These are phyloP conservation scores for Hydractinia echinata DNA, from an alignment of 30 jellyfish, hydroid and myxozoan species.

Conservation along the genomic window DNA sequence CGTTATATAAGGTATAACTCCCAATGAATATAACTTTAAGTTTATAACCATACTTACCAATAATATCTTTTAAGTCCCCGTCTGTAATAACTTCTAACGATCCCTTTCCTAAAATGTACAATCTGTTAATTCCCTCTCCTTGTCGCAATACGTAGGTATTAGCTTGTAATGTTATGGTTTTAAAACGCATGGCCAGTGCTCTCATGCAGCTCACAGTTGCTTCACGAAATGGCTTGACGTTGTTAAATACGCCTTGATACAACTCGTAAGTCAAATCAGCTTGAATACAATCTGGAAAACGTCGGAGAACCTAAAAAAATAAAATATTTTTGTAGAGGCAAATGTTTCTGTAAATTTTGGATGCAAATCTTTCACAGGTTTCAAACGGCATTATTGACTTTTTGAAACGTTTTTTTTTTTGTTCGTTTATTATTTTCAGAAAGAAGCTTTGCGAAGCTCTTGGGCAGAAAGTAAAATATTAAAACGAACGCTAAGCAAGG, in stretches of 20 bases:
- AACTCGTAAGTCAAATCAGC: constrained; percentile 75
- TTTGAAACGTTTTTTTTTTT: too few species aligned
- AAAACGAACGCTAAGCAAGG: too few species aligned
- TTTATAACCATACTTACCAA: constrained; percentile 38
- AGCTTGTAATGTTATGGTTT: constrained; percentile 61
- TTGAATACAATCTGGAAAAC: constrained; percentile 82
- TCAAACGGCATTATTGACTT: too few species aligned
- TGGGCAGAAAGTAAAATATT: too few species aligned
- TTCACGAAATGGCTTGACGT: constrained; percentile 53
- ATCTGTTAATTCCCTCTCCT: constrained; percentile 72
- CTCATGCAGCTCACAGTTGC: constrained; percentile 96
- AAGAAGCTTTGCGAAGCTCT: too few species aligned
- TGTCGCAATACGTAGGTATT: constrained; percentile 65
- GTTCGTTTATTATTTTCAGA: too few species aligned
- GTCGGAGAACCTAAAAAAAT: constrained; percentile 48
- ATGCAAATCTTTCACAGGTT: too few species aligned
- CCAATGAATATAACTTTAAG: too few species aligned
- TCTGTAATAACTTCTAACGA: constrained; percentile 73
- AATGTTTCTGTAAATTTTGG: too few species aligned
- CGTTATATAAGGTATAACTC: too few species aligned
- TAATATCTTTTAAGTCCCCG: constrained; percentile 54
- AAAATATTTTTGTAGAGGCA: too few species aligned
- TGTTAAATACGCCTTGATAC: constrained; percentile 61
- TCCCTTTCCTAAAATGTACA: constrained; percentile 71
- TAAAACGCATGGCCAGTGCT: constrained; percentile 73